Base-by-base conservation (phyloP, 2,888 invertebrate species). In the Serripes groenlandicus region DNA sequence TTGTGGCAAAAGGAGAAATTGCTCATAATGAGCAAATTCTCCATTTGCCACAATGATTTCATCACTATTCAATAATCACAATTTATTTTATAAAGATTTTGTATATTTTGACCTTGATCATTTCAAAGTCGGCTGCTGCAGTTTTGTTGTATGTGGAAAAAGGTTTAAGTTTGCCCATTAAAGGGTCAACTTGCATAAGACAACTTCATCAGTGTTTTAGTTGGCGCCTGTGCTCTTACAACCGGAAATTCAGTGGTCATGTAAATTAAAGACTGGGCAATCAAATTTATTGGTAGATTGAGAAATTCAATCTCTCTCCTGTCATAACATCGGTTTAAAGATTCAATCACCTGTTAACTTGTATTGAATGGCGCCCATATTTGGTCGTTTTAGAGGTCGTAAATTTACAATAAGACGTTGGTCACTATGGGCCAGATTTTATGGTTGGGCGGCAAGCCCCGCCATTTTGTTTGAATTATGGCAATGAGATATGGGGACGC, bases 201-300 rank as follows among this genome's bases (percentile, higher is more conserved):
- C 66, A 66, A 66, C 66, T 66, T 42, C 26, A 66, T 66, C 66
- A 42, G 42, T 26, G 66, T 26, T 23, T 23, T 32, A 28, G 42
- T 5, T 66, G 66, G 42, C 66, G 66, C 66, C 66, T 42, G 26
- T n/a, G 23, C 37, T 66, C 42, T 42, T 66, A 66, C 23, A 66
- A 66, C 66, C 66, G 66, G 66, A 66, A 66, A 66, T 66, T 66
- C 42, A 26, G 42, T 35, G 18, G 42, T 37, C n/a, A 42, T 66
- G 21, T 42, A 66, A 66, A 66, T 66, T 42, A 66, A 35, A 66
- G 66, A 23, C 21, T 21, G 66, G 42, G 66, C 66, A 66, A 66
- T 66, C 42, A 66, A 66, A 66, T 66, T 66, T 66, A 66, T 66
- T 66, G 66, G 42, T 42, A 42, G 15, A 66, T 66, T 66, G 66